Evolutionary conservation across 2,113 vertebrate species (phyloP), one percentile per base, ranked within the genome.

Genomic region (Nannobrachium achirus): DNA sequence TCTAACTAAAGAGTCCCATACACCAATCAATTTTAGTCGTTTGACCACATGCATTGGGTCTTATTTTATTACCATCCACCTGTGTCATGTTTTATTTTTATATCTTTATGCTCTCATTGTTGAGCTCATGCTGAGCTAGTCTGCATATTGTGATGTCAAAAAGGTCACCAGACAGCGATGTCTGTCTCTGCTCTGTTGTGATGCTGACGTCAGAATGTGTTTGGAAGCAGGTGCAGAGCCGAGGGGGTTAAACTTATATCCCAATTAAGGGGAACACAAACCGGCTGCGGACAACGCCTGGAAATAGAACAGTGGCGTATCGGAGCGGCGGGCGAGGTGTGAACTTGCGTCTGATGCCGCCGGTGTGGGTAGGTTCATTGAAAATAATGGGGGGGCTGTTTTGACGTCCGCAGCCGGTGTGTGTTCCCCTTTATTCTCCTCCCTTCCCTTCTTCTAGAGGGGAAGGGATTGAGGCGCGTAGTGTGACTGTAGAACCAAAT

Each of bases 171-270:
- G 19, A 65, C 7, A 58, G 41, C n/a, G 38, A 49, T 53, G 42
- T 50, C 42, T n/a, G 25, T 49, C 45, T 18, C 1, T 42, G 13
- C n/a, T 44, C 7, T 19, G 15, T 41, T 63, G 19, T 55, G 13
- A 79, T 56, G 56, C 15, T 40, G 66, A 42, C 59, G 45, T 69
- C 66, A 68, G 20, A 58, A 19, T 13, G 56, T 60, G 14, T 75
- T 64, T 55, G 10, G 45, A 2, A 62, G 10, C 49, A 60, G 25
- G 71, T 66, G 18, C 56, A 51, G 41, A 33, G 46, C 51, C 13
- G 16, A 61, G 42, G 53, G 51, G 56, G 70, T 71, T 73, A 56
- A 80, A 78, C 40, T 71, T 77, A 78, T 63, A 82, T 63, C 57
- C 71, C 52, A n/a, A n/a, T n/a, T n/a, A n/a, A n/a, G n/a, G n/a